phyloP scores from a whole-genome alignment of 2,888 invertebrate genomes.

The Yponomeuta evonymella region DNA sequence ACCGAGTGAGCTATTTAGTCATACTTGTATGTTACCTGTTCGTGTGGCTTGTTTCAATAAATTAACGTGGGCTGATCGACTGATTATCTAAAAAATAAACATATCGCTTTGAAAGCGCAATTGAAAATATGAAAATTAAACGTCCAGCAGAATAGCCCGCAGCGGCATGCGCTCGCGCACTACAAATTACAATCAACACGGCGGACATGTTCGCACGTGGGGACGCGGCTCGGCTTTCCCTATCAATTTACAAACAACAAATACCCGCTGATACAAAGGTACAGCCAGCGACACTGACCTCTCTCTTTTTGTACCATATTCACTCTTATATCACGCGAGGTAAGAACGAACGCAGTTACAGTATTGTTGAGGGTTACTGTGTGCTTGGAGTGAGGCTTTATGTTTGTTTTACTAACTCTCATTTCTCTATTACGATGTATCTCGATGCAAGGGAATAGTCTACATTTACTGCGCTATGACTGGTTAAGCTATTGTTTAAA shows the following conservation, averaged over 20 bases:
- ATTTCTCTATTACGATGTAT: background rate
- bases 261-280: conserved; percentile 26
- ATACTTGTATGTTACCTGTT: no score
- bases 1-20: no score
- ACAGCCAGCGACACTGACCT: background rate
- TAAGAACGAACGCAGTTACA: no score
- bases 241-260: conserved; percentile 64
- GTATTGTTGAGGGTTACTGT: background rate
- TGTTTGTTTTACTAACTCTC: background rate
- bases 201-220: conserved; percentile 68
- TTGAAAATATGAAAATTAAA: background rate
- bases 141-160: conserved; percentile 40
- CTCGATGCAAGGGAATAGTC: no score
- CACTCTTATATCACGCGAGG: no score
- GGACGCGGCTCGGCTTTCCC: conserved; percentile 45
- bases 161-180: conserved; percentile 58
- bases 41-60: no score
- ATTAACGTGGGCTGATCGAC: no score
- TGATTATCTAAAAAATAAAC: no score
- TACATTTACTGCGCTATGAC: no score
- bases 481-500: no score
- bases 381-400: background rate
- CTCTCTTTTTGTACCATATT: no score
- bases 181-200: conserved; percentile 75
- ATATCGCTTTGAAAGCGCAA: no score